Base-by-base conservation (phyloP, 2,888 invertebrate genomes). In the Heliothis peltigera region DNA sequence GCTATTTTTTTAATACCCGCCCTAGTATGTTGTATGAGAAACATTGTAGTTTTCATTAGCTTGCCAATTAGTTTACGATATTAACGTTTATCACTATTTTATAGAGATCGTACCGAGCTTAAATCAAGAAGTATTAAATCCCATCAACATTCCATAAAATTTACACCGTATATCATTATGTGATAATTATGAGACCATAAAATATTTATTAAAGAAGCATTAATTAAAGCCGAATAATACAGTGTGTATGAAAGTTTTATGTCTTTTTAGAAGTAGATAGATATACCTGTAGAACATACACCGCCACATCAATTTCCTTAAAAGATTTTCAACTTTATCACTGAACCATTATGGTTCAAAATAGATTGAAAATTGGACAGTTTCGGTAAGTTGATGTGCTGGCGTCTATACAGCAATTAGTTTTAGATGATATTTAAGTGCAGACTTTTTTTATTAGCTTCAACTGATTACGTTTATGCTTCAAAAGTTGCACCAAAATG, bases 141-240 rank as follows among this genome's bases (percentile, higher is more conserved):
- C 42, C 55, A 68, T 69, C 54, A 55, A 63, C 25, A 19, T 47
- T 43, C 63, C 46, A 68, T 68, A 69, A 69, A 68, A 28, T 68
- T 42, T 63, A 69, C 51, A 69, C 46, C 25, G 17, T 15, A 44
- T 44, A 42, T 61, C 19, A 69, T 68, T 55, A 55, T 46, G 42
- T 55, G 22, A 3, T 69, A 28, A 62, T 55, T 62, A 42, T 51
- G 19, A 12, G 42, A 19, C 42, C 0, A 12, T 63, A 47, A 56
- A 69, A 21, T 51, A 42, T 62, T 55, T n/a, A 69, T 68, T 35
- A 61, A 46, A 63, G 32, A 17, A 35, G 10, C 42, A 43, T 56
- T 54, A 32, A 54, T 49, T 43, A 54, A 52, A 52, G 54, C 51
- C 46, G 18, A 51, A 19, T 42, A 21, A 28, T 1, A 12, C 3